Evolutionary conservation across 2,888 invertebrate genomes (phyloP), one percentile per base, ranked within the genome.

Genomic region (Ctenicera cuprea): DNA sequence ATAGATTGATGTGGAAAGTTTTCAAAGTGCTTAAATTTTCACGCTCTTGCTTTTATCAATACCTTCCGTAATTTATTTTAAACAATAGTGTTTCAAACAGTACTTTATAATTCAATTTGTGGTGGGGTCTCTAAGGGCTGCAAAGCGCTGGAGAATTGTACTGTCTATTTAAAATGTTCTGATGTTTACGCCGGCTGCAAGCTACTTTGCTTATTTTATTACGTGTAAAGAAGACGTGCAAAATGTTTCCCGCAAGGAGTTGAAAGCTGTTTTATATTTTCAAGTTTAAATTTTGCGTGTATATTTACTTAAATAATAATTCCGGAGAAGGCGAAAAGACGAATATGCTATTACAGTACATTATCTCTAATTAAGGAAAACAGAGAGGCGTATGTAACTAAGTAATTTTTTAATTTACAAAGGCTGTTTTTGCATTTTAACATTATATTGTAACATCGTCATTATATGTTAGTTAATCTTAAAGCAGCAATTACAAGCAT

Each of bases 1-100:
- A 20, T 59, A n/a, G 59, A 59, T 59, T 59, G 59, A 59, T 38
- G 38, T 38, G 18, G 18, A 59, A 59, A 59, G 59, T 59, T 59
- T 57, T 59, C 38, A 22, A 18, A 38, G 59, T 20, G 59, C 38
- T 38, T 38, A 38, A 38, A 20, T 38, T 59, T 59, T 59, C 38
- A 38, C 43, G 45, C 45, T 18, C 5, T 22, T 62, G 45, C 45
- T 45, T 12, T 52, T 59, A 43, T 18, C 61, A 41, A 61, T 61
- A 41, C 61, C 41, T 41, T 8, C 5, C 22, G 41, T 16, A 62
- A 62, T 62, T 62, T 62, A 62, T 45, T 45, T 59, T 30, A 26
- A 41, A 62, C 62, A 62, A 45, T 45, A 45, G 26, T 22, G 43
- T 30, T 62, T 41, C 20, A 62, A 16, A 11, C 16, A 16, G 62